phyloP scores from a whole-genome alignment of 2,797 vertebrate genomes.

The Syngnathus rostellatus region DNA sequence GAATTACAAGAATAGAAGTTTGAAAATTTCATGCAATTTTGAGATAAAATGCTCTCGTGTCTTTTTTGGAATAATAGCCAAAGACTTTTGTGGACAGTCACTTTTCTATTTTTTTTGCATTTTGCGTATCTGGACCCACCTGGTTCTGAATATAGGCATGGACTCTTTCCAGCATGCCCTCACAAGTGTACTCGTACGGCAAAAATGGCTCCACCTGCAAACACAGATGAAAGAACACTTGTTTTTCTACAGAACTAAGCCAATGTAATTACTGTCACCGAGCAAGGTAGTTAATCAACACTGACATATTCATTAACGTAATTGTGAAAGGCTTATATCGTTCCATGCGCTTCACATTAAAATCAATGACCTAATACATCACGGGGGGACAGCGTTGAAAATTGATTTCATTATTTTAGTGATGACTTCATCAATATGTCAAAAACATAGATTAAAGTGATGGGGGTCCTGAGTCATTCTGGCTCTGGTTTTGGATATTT shows the following conservation, averaged over 20 bases:
- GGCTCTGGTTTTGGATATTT: not conserved
- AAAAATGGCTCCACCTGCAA: conserved; percentile 88
- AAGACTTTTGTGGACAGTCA: too few species aligned
- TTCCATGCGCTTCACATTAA: conserved; percentile 44
- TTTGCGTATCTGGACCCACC: conserved; percentile 55
- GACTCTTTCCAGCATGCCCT: conserved; percentile 93
- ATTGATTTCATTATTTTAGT: conserved; percentile 56
- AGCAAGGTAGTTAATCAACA: conserved; percentile 56
- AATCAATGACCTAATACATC: conserved; percentile 55
- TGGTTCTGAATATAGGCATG: conserved; percentile 95
- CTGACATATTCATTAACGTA: conserved; percentile 65
- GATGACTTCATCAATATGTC: conserved; percentile 45
- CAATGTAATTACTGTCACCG: conserved; percentile 40
- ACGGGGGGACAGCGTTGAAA: conserved; percentile 46
- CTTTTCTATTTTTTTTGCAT: not conserved
- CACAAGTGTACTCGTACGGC: conserved; percentile 91
- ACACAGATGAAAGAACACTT: conserved; percentile 24
- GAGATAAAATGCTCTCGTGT: too few species aligned
- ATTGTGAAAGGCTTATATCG: conserved; percentile 54
- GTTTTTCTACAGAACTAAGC: conserved; percentile 5
- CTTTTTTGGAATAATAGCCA: too few species aligned
- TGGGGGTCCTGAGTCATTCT: not conserved
- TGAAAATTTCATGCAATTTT: too few species aligned
- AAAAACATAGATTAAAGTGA: conserved; percentile 16
- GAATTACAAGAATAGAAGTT: too few species aligned